Conservation (phyloP, 2,888 invertebrate species). For the Ecliptopera silaceata region DNA sequence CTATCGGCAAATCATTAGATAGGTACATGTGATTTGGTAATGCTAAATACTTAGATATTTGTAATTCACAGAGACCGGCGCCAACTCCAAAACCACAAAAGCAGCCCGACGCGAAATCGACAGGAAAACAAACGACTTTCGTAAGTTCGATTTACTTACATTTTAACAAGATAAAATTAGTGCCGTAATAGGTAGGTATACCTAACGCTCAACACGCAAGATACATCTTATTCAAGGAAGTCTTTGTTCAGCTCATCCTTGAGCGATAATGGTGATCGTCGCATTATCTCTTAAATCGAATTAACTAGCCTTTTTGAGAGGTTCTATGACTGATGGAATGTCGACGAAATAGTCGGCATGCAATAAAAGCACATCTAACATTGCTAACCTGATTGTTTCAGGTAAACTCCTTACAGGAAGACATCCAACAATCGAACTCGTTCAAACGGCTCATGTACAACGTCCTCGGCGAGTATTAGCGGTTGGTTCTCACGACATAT, state of each 20-base stretch:
- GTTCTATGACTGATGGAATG: too few species aligned
- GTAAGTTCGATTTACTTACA: constrained; percentile 55
- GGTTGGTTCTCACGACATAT: constrained; percentile 27
- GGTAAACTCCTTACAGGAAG: constrained; percentile 88
- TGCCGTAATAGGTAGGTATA: too few species aligned
- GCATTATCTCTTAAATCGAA: too few species aligned
- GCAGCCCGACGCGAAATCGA: constrained; percentile 59
- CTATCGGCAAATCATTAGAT: background rate
- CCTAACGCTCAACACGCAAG: too few species aligned
- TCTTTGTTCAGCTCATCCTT: too few species aligned
- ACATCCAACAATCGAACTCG: constrained; percentile 95
- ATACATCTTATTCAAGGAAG: too few species aligned
- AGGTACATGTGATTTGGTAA: background rate
- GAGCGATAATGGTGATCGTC: too few species aligned
- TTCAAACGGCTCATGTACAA: constrained; percentile 96
- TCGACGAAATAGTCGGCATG: too few species aligned
- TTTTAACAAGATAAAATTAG: background rate
- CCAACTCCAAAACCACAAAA: constrained; percentile 69
- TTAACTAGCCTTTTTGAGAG: too few species aligned
- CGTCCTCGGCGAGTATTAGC: constrained; percentile 89
- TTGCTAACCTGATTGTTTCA: constrained; percentile 49
- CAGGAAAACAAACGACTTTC: constrained; percentile 77
- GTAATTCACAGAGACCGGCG: constrained; percentile 58
- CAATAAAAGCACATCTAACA: constrained; percentile 1
- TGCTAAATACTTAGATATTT: background rate